Percentiles rank a stretch among this genome's conserved stretches.
Evolutionary conservation across 92 coral and sea anemone genomes (phyloP).

Genomic region (Blastomussa wellsi): DNA sequence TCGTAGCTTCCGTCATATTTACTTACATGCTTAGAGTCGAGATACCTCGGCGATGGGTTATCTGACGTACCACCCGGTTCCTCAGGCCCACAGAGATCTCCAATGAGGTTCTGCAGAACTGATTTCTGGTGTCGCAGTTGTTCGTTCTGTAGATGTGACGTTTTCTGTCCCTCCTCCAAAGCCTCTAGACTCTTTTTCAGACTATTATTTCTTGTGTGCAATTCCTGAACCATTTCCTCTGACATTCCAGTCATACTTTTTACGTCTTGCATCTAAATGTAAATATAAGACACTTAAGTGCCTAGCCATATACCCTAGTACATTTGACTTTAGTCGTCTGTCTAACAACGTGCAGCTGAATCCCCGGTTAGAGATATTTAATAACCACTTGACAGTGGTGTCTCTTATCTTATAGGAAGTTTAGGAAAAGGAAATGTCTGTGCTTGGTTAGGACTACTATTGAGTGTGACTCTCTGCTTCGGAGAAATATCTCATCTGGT

Average conservation of each 20-base stretch:
- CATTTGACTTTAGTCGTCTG: background rate
- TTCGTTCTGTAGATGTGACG: slow-evolving; percentile 83
- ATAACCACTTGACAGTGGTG: background rate
- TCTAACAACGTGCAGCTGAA: background rate
- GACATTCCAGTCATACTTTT: slow-evolving; percentile 63
- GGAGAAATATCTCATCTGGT: background rate
- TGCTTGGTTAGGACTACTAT: background rate
- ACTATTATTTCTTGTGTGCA: slow-evolving; percentile 67
- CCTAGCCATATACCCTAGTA: background rate
- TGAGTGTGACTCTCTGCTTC: background rate
- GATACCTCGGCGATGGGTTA: slow-evolving; percentile 10
- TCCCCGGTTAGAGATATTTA: background rate
- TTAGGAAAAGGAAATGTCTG: background rate
- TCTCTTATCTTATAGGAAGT: background rate
- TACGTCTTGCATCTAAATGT: slow-evolving; percentile 63
- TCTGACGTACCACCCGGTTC: slow-evolving; percentile 23
- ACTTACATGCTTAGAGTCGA: background rate
- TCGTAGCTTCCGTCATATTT: background rate
- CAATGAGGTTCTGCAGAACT: slow-evolving; percentile 80
- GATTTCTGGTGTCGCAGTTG: slow-evolving; percentile 80
- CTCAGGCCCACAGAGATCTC: slow-evolving; percentile 62
- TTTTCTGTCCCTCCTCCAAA: slow-evolving; percentile 80
- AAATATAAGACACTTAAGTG: background rate
- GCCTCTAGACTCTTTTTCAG: slow-evolving; percentile 73
- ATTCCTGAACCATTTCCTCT: slow-evolving; percentile 70